A percentile compares a stretch with the other conserved stretches of the same genome.
Evolutionary conservation across 2,797 vertebrate species (phyloP).

Genomic region (Alexandromys oeconomus): DNA sequence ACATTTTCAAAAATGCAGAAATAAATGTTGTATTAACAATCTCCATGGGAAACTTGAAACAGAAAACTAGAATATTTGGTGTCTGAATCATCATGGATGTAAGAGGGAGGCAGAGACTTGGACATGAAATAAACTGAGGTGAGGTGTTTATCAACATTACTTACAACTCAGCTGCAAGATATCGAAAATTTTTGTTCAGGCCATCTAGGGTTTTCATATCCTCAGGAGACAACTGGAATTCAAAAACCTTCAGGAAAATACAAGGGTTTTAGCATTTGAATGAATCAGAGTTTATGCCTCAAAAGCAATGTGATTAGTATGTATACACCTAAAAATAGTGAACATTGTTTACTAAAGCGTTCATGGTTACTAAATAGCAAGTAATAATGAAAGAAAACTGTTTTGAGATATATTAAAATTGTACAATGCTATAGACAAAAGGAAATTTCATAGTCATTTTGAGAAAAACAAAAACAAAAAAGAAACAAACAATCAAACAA

Average conservation of each 20-base stretch:
- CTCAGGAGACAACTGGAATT: constrained; percentile 71
- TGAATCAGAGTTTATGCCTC: background rate
- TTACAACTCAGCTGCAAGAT: background rate
- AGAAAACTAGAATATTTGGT: background rate
- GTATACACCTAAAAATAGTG: background rate
- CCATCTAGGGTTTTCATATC: constrained; percentile 72
- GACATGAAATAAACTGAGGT: background rate
- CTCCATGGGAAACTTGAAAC: background rate
- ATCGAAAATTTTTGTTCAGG: constrained; percentile 65
- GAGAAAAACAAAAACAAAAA: background rate
- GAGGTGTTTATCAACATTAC: background rate
- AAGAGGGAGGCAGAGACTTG: background rate
- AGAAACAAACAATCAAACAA: background rate
- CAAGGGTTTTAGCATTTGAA: background rate
- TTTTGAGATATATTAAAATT: too few species aligned
- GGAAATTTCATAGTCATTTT: too few species aligned
- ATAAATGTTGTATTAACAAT: background rate
- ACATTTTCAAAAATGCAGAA: background rate
- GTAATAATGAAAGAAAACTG: background rate
- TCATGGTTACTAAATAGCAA: background rate
- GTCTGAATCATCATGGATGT: background rate
- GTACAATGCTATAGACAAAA: background rate
- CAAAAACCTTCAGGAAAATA: constrained; percentile 70
- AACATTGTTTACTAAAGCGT: background rate
- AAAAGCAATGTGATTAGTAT: background rate